Evolutionary conservation across 2,113 vertebrate genomes (phyloP).

Genomic region (Cathartes aura): DNA sequence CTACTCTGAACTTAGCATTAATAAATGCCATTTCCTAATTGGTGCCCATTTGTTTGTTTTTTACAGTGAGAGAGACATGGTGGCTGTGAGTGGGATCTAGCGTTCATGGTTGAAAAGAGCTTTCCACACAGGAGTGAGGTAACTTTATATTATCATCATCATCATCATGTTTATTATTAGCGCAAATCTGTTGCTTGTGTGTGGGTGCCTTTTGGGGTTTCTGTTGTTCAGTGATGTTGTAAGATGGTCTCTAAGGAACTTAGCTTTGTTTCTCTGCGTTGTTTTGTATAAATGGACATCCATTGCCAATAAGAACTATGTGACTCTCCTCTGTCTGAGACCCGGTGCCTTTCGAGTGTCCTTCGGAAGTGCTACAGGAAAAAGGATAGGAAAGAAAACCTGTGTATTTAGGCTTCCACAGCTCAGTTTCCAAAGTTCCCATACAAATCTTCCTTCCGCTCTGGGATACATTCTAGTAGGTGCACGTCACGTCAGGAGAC

Average conservation of each 20-base stretch:
- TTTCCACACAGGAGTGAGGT: slow-evolving; percentile 57
- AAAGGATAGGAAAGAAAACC: neutral
- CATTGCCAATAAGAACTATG: neutral
- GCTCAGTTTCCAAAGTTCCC: too few relatives aligned
- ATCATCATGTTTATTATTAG: neutral
- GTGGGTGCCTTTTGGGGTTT: neutral
- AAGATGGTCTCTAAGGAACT: neutral
- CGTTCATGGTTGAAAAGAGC: slow-evolving; percentile 60
- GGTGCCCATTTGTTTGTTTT: slow-evolving; percentile 57
- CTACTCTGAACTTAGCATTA: neutral
- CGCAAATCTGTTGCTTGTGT: neutral
- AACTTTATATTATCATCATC: neutral
- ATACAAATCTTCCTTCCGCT: neutral
- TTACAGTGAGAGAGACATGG: slow-evolving; percentile 69
- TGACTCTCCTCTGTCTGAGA: neutral
- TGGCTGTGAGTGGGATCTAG: slow-evolving; percentile 44
- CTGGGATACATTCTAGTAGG: neutral
- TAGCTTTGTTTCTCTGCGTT: neutral
- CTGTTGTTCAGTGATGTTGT: neutral
- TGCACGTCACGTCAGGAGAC: neutral
- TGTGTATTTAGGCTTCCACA: neutral
- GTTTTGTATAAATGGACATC: neutral
- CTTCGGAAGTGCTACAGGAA: accelerated
- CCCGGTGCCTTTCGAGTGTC: neutral
- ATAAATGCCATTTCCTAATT: slow-evolving; percentile 45